These are phyloP conservation scores for Poeciliopsis retropinna DNA, from an alignment of 2,113 vertebrate species.

Conservation along the genomic window DNA sequence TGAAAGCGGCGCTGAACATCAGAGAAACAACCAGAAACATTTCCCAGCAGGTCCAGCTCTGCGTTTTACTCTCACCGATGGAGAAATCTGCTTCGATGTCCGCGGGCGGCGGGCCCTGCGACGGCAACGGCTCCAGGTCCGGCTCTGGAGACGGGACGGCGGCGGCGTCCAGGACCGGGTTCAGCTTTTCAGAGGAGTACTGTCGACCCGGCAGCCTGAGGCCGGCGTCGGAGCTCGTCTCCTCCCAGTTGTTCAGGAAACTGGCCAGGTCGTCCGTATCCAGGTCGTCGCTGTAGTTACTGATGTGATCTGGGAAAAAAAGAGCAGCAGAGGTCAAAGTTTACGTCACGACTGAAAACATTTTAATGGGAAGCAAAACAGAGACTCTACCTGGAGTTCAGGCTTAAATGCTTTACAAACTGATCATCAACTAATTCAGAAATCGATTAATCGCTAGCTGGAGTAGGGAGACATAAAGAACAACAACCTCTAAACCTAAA, in stretches of 20 bases:
- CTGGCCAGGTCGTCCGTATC: slow-evolving; percentile 90
- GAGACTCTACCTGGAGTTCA: too few relatives aligned
- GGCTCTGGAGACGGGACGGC: slow-evolving; percentile 64
- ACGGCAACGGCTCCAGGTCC: slow-evolving; percentile 56
- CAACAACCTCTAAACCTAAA: too few relatives aligned
- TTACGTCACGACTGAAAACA: too few relatives aligned
- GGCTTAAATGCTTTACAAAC: too few relatives aligned
- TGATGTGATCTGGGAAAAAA: slow-evolving; percentile 84
- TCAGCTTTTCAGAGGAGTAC: slow-evolving; percentile 48
- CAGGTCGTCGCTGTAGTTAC: slow-evolving; percentile 89
- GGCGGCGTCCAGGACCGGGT: slow-evolving; percentile 19
- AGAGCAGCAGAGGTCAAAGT: too few relatives aligned
- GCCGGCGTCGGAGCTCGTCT: slow-evolving; percentile 82
- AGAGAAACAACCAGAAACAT: fast-evolving
- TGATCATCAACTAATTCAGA: too few relatives aligned
- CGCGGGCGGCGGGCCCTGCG: slow-evolving; percentile 77
- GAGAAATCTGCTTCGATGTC: slow-evolving; percentile 93
- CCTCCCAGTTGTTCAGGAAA: slow-evolving; percentile 93
- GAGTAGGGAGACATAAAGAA: too few relatives aligned
- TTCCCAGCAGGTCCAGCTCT: neutral
- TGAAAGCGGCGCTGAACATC: neutral
- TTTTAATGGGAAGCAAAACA: too few relatives aligned
- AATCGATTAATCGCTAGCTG: too few relatives aligned
- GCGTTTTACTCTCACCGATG: slow-evolving; percentile 76
- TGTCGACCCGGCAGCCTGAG: slow-evolving; percentile 26